Conservation (phyloP, 2,113 vertebrate genomes). For the Cyanoliseus patagonus region DNA sequence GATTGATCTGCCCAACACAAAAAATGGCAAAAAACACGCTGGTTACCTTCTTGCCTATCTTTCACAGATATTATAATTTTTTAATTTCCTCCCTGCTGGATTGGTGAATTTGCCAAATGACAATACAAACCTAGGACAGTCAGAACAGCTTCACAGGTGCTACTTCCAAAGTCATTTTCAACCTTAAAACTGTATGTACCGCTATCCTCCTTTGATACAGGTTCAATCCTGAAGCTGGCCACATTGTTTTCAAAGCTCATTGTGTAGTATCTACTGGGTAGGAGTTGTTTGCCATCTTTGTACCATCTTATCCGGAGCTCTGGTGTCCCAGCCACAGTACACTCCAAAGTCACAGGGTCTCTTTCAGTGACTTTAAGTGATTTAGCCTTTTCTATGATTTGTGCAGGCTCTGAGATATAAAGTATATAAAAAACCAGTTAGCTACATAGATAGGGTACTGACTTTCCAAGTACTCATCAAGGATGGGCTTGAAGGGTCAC, state of each 20-base stretch:
- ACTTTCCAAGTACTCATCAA: background rate
- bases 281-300: slow-evolving; percentile 89
- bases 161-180: slow-evolving; percentile 91
- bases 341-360: slow-evolving; percentile 93
- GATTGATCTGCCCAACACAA: slow-evolving; percentile 87
- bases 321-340: slow-evolving; percentile 91
- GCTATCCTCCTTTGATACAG: slow-evolving; percentile 86
- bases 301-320: slow-evolving; percentile 93
- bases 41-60: slow-evolving; percentile 30
- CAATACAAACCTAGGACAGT: slow-evolving; percentile 90
- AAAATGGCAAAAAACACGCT: slow-evolving; percentile 45
- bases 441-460: background rate
- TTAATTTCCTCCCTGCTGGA: background rate
- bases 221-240: slow-evolving; percentile 91
- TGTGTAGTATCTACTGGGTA: slow-evolving; percentile 91
- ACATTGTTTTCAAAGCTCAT: slow-evolving; percentile 91
- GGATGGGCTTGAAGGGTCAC: background rate
- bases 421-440: slow-evolving; percentile 3
- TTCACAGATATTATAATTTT: background rate
- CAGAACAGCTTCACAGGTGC: slow-evolving; percentile 86
- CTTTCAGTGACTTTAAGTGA: slow-evolving; percentile 89
- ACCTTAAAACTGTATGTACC: slow-evolving; percentile 94
- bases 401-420: slow-evolving; percentile 86
- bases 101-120: background rate
- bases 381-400: slow-evolving; percentile 91